Evolutionary conservation across 2,113 vertebrate species (phyloP).

Genomic region (Capreolus pygargus): DNA sequence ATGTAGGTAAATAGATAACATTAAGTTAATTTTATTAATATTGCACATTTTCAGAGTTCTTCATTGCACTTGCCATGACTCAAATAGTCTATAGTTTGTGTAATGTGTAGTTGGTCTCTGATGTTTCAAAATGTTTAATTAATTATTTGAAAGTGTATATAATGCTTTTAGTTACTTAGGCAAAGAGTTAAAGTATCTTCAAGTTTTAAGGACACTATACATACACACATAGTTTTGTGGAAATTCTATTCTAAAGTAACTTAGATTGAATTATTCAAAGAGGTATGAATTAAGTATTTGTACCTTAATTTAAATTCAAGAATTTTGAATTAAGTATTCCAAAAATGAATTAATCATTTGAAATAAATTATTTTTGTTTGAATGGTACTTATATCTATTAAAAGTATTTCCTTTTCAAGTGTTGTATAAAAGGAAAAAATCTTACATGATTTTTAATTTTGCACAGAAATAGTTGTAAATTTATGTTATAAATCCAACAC

Average conservation of each 20-base stretch:
- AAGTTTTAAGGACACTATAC: neutral
- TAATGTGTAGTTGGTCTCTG: neutral
- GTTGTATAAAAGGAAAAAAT: neutral
- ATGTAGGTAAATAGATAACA: neutral
- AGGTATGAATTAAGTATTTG: neutral
- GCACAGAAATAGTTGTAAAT: neutral
- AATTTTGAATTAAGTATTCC: neutral
- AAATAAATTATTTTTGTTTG: constrained; percentile 13
- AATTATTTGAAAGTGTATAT: neutral
- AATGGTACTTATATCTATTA: neutral
- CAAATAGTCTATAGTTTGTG: neutral
- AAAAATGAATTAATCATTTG: neutral
- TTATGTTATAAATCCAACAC: neutral
- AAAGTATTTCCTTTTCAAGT: neutral
- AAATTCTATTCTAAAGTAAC: neutral
- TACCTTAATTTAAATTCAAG: neutral
- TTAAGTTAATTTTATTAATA: neutral
- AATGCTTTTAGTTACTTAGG: neutral
- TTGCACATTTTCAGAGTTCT: neutral
- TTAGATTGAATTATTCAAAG: neutral
- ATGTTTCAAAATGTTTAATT: neutral
- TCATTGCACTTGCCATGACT: neutral
- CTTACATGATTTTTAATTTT: neutral
- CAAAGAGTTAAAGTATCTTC: neutral
- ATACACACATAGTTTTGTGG: neutral